Evolutionary conservation across 2,113 vertebrate species (phyloP).

Genomic region (Ranitomeya imitator): DNA sequence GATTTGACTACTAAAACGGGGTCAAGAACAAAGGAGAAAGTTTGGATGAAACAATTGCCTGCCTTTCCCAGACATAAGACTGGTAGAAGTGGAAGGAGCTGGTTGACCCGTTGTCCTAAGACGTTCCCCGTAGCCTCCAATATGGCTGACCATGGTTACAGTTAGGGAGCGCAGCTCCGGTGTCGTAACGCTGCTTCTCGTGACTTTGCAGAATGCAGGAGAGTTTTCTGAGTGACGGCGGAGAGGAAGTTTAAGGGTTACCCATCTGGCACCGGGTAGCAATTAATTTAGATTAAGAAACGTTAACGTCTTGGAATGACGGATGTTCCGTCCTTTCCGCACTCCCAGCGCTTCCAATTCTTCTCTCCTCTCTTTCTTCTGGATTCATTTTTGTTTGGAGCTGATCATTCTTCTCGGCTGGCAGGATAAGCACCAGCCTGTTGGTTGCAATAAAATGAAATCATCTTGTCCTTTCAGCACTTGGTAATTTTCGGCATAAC

Average conservation of each 20-base stretch:
- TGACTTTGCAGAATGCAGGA: not conserved
- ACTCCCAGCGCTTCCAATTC: slow-evolving; percentile 15
- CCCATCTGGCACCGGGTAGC: not conserved
- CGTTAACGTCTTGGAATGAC: slow-evolving; percentile 8
- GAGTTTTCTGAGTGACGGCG: not conserved
- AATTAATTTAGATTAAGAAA: slow-evolving; percentile 29
- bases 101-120: not conserved
- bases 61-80: too few relatives aligned
- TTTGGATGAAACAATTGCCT: too few relatives aligned
- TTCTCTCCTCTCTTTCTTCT: slow-evolving; percentile 4
- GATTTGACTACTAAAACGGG: too few relatives aligned
- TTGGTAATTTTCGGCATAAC: slow-evolving; percentile 44
- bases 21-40: too few relatives aligned
- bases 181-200: not conserved
- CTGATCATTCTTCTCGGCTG: slow-evolving; percentile 36
- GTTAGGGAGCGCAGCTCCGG: not conserved
- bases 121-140: not conserved
- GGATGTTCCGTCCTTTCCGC: slow-evolving; percentile 4
- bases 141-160: not conserved
- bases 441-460: slow-evolving; percentile 48
- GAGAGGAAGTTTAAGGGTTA: not conserved
- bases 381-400: slow-evolving; percentile 32
- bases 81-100: not conserved
- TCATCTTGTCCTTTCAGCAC: slow-evolving; percentile 45
- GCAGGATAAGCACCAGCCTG: slow-evolving; percentile 49